Evolutionary conservation across 2,113 vertebrate genomes (phyloP), one percentile per base, ranked within the genome.

Genomic region (Mesoclemmys tuberculata): DNA sequence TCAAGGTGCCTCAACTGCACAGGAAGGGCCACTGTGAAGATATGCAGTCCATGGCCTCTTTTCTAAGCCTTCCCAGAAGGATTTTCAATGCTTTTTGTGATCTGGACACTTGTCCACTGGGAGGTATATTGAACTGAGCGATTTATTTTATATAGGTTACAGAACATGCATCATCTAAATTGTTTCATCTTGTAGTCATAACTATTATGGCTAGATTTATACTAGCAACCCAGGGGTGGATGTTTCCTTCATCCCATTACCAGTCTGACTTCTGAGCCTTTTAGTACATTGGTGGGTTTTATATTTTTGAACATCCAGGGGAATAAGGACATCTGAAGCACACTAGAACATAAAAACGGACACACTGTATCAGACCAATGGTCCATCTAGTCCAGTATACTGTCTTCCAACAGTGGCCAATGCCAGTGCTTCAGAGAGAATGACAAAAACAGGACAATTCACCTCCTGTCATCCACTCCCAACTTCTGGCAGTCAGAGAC

Each of bases 11-110:
- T 24, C n/a, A 80, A 49, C 38, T 88, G 93, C 82, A 46, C 54
- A 89, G 79, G 78, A 94, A 94, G 92, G 46, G 41, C 52, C 71
- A 82, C 44, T 85, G 93, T 68, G 96, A 80, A 80, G 48, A n/a
- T 80, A 80, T 77, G 93, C 94, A 88, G 93, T 54, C 85, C 35
- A 80, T 85, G 31, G 85, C 85, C 27, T 89, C 88, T 81, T 87
- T 87, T 87, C 16, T 44, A 84, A 86, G 75, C 86, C 89, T 94
- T 82, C 52, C 80, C 49, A 82, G 78, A 18, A 56, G 56, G 41
- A 80, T 90, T 90, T 68, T 27, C 13, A 27, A 41, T 77, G 41
- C 6, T 77, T 27, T 77, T 46, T 8, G 6, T 46, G 26, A 46
- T 77, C 41, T 77, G 41, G 74, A 46, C n/a, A 77, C 74, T 10